Base-by-base conservation (phyloP, 2,888 invertebrate species). In the Conchocele bisecta region DNA sequence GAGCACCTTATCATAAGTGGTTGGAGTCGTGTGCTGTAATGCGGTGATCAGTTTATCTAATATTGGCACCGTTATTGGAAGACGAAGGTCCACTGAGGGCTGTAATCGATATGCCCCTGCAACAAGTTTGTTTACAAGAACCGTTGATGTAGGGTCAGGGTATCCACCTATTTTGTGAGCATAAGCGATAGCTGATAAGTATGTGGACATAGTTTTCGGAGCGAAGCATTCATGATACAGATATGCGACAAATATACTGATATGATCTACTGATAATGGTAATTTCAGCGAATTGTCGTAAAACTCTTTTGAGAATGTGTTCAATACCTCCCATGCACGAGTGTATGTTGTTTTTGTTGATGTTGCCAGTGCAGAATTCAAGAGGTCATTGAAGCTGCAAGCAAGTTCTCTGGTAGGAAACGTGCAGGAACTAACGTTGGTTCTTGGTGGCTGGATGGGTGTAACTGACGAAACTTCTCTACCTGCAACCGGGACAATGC, bases 401-500 rank as follows among this genome's bases (percentile, higher is more conserved):
- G n/a, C n/a, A n/a, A n/a, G n/a, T n/a, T n/a, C n/a, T n/a, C n/a
- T n/a, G n/a, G n/a, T n/a, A n/a, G n/a, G n/a, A n/a, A n/a, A n/a
- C n/a, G n/a, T n/a, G n/a, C 46, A 26, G 63, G 63, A 9, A 73
- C 33, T 1, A 22, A 5, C 5, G 48, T 57, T 3, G 54, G 51
- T 15, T 35, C 15, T 53, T 13, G 9, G 56, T 65, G 60, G 46
- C 50, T 53, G 42, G 50, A 37, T 48, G 71, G 68, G 11, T 64
- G 65, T 11, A 53, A 17, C 9, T 17, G 11, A 17, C 39, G 48
- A 37, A 75, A 66, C 37, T 63, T 44, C 3, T 44, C 28, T 17
- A 77, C 53, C 74, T 77, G 66, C 26, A 66, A 74, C 57, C 68
- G 71, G 29, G 66, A 66, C 35, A 75, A 54, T 22, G 60, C 42